A percentile compares a stretch with the other conserved stretches of the same genome.
These are phyloP conservation scores for Tautogolabrus adspersus DNA, from an alignment of 2,113 vertebrate genomes.

Conservation along the genomic window DNA sequence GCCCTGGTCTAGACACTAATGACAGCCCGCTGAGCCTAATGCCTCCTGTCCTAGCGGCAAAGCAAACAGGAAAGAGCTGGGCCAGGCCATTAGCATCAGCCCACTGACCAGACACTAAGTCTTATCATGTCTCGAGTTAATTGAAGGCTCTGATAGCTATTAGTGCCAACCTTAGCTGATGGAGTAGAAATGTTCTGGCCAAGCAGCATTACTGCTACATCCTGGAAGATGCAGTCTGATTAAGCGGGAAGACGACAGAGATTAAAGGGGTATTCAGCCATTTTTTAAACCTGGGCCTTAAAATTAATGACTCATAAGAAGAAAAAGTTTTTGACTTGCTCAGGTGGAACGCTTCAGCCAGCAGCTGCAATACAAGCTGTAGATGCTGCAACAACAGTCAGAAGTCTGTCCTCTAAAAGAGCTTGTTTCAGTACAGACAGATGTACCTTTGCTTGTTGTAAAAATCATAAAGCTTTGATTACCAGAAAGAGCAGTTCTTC, in stretches of 20 bases:
- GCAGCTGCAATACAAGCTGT: too few relatives aligned
- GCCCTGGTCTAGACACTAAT: conserved; percentile 77
- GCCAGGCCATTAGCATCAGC: conserved; percentile 71
- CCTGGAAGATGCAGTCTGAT: conserved; percentile 18
- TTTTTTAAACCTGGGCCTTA: neutral
- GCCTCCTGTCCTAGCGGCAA: conserved; percentile 54
- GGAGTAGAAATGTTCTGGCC: conserved; percentile 53
- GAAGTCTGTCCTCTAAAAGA: too few relatives aligned
- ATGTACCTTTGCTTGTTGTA: too few relatives aligned
- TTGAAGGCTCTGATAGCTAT: conserved; percentile 72
- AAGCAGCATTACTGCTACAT: conserved; percentile 18
- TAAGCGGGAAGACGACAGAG: conserved; percentile 2
- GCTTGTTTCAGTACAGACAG: too few relatives aligned
- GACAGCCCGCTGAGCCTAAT: conserved; percentile 73
- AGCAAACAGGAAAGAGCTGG: conserved; percentile 59
- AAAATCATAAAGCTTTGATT: too few relatives aligned
- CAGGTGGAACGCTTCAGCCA: too few relatives aligned
- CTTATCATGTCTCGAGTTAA: conserved; percentile 71
- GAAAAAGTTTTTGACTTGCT: too few relatives aligned
- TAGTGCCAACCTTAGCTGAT: conserved; percentile 60
- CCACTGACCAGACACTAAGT: conserved; percentile 61
- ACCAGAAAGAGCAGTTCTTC: too few relatives aligned
- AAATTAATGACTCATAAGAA: too few relatives aligned
- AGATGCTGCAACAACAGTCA: too few relatives aligned
- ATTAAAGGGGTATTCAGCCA: neutral